phyloP scores from a whole-genome alignment of 2,888 invertebrate species.

The Parapristionchus giblindavisi region DNA sequence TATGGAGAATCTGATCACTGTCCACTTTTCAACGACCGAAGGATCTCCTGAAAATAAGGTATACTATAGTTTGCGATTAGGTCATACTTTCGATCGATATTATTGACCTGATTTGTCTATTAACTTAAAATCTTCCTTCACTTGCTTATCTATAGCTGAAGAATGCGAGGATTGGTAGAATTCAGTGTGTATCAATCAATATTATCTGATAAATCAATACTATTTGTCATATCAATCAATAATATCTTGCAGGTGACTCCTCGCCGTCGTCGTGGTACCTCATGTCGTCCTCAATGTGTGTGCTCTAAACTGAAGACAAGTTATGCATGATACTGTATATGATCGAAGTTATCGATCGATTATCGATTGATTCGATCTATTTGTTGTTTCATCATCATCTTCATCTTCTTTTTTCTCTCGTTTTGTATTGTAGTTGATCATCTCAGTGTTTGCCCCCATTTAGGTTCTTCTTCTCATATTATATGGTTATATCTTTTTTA shows the following conservation, averaged over 20 bases:
- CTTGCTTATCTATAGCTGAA: no score
- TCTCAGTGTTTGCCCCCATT: no score
- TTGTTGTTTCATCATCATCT: neutral
- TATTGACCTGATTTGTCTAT: neutral
- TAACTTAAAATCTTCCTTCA: no score
- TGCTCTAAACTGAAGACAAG: slow-evolving; percentile 69
- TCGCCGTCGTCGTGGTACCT: slow-evolving; percentile 61
- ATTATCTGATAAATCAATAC: no score
- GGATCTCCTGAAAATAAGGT: slow-evolving; percentile 64
- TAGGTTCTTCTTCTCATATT: no score
- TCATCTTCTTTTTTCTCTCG: slow-evolving; percentile 1
- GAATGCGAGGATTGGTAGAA: no score
- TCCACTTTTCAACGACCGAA: slow-evolving; percentile 69
- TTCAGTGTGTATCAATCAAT: no score
- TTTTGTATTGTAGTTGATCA: no score
- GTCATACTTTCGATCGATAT: neutral
- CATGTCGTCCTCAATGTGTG: slow-evolving; percentile 67
- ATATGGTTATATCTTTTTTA: no score
- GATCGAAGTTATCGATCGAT: no score
- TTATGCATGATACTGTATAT: no score
- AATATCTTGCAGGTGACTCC: slow-evolving; percentile 56
- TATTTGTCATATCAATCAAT: no score
- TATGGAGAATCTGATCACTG: slow-evolving; percentile 67
- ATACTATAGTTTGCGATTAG: neutral
- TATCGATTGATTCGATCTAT: slow-evolving; percentile 13